phyloP scores from a whole-genome alignment of 2,888 invertebrate genomes.

The Eugnorisma glareosa region DNA sequence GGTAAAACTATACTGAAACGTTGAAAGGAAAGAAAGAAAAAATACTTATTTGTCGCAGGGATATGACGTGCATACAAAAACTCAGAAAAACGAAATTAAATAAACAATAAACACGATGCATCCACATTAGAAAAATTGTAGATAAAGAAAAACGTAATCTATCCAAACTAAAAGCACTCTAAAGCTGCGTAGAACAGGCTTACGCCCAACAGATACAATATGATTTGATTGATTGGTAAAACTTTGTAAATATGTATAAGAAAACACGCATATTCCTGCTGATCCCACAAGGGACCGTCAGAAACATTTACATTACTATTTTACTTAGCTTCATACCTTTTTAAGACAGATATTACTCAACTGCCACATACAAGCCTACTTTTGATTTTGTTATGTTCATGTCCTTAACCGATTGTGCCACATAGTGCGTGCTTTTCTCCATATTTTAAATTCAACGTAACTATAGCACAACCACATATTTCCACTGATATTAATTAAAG shows the following conservation, averaged over 20 bases:
- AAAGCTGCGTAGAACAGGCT: not conserved
- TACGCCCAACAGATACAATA: not conserved
- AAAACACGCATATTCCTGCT: not conserved
- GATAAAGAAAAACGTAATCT: not conserved
- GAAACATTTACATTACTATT: not conserved
- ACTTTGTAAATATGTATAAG: conserved; percentile 2
- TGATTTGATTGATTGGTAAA: conserved; percentile 15
- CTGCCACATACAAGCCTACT: not conserved
- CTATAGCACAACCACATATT: too few relatives aligned
- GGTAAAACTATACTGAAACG: not conserved
- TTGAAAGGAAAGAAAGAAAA: too few relatives aligned
- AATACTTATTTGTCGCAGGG: too few relatives aligned
- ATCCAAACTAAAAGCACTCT: not conserved
- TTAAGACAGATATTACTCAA: not conserved
- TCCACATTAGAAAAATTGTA: not conserved
- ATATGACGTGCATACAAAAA: too few relatives aligned
- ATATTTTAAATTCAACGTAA: not conserved
- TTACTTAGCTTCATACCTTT: not conserved
- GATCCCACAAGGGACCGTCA: not conserved
- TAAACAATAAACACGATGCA: too few relatives aligned
- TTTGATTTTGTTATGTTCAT: not conserved
- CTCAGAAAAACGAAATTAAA: too few relatives aligned
- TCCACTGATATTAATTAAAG: too few relatives aligned
- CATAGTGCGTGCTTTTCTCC: not conserved
- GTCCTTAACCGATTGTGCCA: not conserved